Evolutionary conservation across 2,888 invertebrate species (phyloP).

Genomic region (Eristalis intricaria): DNA sequence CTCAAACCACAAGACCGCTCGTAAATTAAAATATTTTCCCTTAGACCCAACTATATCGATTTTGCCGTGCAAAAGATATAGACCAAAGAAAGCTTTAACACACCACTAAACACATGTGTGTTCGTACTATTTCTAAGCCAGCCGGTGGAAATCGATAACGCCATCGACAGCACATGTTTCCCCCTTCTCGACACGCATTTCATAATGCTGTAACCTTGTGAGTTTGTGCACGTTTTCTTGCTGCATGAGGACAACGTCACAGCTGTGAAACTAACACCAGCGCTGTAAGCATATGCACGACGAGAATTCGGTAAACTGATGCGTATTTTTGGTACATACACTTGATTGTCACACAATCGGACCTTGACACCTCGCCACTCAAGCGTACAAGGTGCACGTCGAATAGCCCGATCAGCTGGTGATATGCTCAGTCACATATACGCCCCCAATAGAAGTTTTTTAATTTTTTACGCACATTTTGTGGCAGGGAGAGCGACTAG

Average conservation of each 20-base stretch:
- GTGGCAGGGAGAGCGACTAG: too few relatives aligned
- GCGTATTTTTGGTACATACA: conserved; percentile 2
- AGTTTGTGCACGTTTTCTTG: conserved; percentile 29
- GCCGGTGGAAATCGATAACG: conserved; percentile 42
- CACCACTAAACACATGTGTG: conserved; percentile 1
- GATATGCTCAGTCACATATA: neutral
- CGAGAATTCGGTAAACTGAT: neutral
- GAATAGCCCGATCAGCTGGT: neutral
- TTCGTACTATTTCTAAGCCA: conserved; percentile 31
- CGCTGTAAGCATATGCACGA: neutral
- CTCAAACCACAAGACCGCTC: conserved; percentile 28
- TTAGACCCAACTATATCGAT: conserved; percentile 16
- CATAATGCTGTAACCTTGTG: conserved; percentile 26
- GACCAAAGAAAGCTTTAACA: neutral
- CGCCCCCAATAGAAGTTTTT: too few relatives aligned
- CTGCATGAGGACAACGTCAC: conserved; percentile 22
- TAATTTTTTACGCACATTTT: too few relatives aligned
- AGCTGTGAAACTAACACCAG: neutral
- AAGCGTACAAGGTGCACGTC: neutral
- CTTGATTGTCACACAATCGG: conserved; percentile 28
- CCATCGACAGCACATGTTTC: conserved; percentile 29
- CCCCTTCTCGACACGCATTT: neutral
- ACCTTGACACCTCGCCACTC: conserved; percentile 23
- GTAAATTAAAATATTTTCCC: conserved; percentile 4
- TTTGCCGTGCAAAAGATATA: conserved; percentile 18